Evolutionary conservation across 2,113 vertebrate species (phyloP).

Genomic region (Pholis gunnellus): DNA sequence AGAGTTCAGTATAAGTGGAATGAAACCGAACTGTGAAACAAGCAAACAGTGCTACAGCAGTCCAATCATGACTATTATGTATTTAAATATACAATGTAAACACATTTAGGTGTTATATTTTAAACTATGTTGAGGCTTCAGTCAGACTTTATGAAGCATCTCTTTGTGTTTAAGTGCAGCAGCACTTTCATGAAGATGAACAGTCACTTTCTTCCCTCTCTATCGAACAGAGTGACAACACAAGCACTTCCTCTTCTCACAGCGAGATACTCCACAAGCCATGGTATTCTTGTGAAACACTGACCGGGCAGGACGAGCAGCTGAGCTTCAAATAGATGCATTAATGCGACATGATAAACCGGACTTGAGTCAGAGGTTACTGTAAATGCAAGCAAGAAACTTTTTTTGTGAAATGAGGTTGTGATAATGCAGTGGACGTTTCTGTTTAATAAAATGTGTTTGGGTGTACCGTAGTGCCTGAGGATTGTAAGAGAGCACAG

Average conservation of each 20-base stretch:
- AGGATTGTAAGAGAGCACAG: background rate
- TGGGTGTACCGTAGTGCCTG: background rate
- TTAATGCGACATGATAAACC: slow-evolving; percentile 2
- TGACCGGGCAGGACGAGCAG: background rate
- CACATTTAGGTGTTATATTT: background rate
- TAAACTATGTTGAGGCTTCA: background rate
- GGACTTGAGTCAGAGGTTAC: background rate
- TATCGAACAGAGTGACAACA: slow-evolving; percentile 8
- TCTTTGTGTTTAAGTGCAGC: slow-evolving; percentile 12
- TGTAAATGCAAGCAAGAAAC: background rate
- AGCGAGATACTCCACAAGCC: background rate
- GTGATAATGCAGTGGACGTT: background rate
- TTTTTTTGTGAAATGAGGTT: slow-evolving; percentile 5
- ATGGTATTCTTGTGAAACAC: slow-evolving; percentile 28
- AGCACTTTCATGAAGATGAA: slow-evolving; percentile 9
- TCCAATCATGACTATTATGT: background rate
- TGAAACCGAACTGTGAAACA: background rate
- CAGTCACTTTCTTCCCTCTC: slow-evolving; percentile 6
- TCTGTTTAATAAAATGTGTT: background rate
- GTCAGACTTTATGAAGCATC: background rate
- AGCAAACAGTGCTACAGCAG: background rate
- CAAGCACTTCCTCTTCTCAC: slow-evolving; percentile 28
- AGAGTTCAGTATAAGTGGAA: background rate
- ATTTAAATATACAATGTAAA: background rate
- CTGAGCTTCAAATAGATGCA: background rate